Evolutionary conservation across 2,113 vertebrate species (phyloP), one percentile per base, ranked within the genome.

Genomic region (Nothobranchius furzeri): DNA sequence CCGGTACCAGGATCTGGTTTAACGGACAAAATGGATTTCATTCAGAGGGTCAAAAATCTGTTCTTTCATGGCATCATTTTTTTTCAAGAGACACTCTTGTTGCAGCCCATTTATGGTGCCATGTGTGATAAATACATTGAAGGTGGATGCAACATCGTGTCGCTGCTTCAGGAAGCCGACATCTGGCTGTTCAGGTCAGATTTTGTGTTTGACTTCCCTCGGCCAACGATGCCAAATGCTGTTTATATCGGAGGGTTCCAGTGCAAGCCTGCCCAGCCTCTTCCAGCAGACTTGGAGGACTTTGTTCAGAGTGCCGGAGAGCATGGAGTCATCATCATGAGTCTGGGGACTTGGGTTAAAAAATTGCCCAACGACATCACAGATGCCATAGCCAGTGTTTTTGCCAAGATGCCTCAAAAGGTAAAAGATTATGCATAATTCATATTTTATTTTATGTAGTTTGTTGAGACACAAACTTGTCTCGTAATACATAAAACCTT

Each of bases 161-260:
- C 83, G 0, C 70, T 92, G 43, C 75, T 90, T 46, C 90, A 92
- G 51, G 82, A 84, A 4, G 91, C 93, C 9, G 93, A 93, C 78
- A 90, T 93, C 69, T 91, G 89, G 91, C 81, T 92, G 15, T 90
- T 91, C 60, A 86, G 91, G 56, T 85, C 85, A 6, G 87, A 92
- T 62, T 92, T 88, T 70, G 87, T 90, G 12, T 92, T 92, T 48
- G 91, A 92, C 0, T 92, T 91, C 60, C 91, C 91, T n/a, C 85
- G 89, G 14, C 91, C 91, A 25, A 89, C 90, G 1, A 89, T 91
- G 91, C 91, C 91, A 25, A 92, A 91, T 20, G 36, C 89, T 4
- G 47, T 89, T 48, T 92, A 90, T 78, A 89, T 91, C 0, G 89
- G 89, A 45, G 91, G 91, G 12, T 92, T 88, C 56, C 91, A 92